Evolutionary conservation across 2,113 vertebrate genomes (phyloP), one percentile per base, ranked within the genome.

Genomic region (Piprites chloris): DNA sequence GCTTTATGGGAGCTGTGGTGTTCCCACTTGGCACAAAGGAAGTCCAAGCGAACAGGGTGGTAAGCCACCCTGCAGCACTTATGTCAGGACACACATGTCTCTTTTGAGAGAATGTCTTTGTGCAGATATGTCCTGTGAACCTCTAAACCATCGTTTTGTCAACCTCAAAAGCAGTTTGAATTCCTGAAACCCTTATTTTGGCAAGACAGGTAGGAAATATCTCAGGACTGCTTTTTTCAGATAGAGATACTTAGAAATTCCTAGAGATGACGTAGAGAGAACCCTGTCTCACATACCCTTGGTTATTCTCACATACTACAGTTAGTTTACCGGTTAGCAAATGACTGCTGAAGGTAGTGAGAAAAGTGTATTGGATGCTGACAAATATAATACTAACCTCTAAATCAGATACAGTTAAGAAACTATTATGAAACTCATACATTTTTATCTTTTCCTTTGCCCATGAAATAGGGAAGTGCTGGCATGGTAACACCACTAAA

Each of bases 371-470:
- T 22, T 72, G n/a, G 53, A 65, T 62, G 56, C 18, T 89, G 39
- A 86, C 44, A 81, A 79, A 85, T 41, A 58, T 84, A 89, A 85
- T 35, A 73, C 23, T 81, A 91, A 82, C 47, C 78, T 89, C 69
- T 95, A 76, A 94, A 92, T 14, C n/a, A 95, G 74, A 94, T 87
- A 82, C n/a, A 89, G 11, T 87, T 75, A 82, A 90, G 76, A 95
- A 92, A 65, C 47, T 32, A 22, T 89, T 92, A 90, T 47, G 83
- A 96, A 95, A 94, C 32, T 47, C 7, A 0, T 28, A 9, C 0
- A 0, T 65, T 92, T 95, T 87, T 78, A 37, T 95, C 66, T 93
- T 77, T 73, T 59, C 30, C 44, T 90, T 88, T 95, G 76, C 20
- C 67, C 26, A 32, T 65, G 63, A 78, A 86, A 88, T 24, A 86